Conservation (phyloP, 2,113 vertebrate species). For the Neoarius graeffei region DNA sequence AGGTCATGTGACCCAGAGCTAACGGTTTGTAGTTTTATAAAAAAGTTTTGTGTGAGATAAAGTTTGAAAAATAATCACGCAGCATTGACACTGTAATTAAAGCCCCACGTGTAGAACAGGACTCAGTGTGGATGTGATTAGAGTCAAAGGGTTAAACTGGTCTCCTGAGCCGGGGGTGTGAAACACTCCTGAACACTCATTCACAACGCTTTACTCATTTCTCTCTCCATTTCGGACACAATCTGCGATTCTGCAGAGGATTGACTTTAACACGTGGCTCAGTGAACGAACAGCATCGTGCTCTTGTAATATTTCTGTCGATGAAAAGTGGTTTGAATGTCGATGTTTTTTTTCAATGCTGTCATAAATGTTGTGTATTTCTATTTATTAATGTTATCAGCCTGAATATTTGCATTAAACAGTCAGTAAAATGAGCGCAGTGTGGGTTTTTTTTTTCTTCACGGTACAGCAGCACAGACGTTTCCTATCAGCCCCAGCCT, state of each 20-base stretch:
- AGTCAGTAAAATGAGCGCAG: constrained; percentile 20
- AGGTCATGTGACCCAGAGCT: background rate
- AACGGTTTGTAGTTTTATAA: background rate
- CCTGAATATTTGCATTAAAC: constrained; percentile 79
- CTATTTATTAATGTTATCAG: constrained; percentile 77
- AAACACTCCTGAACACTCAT: background rate
- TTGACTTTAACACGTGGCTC: constrained; percentile 46
- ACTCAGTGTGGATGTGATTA: background rate
- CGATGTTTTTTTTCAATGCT: constrained; percentile 60
- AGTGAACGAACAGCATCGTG: background rate
- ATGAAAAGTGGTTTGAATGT: constrained; percentile 76
- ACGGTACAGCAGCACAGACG: background rate
- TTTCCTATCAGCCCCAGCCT: background rate
- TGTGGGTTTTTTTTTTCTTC: constrained; percentile 2
- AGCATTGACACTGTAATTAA: background rate
- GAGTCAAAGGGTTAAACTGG: constrained; percentile 19
- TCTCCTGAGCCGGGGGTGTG: background rate
- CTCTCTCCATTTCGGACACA: constrained; percentile 65
- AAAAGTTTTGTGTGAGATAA: background rate
- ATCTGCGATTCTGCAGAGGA: constrained; percentile 71
- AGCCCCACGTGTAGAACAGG: background rate
- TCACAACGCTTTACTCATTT: background rate
- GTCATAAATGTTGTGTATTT: constrained; percentile 60
- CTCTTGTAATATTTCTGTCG: constrained; percentile 64
- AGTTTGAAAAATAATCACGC: background rate